Conservation (phyloP, 1,140 invertebrate species). For the Drosophila lacertosa region DNA sequence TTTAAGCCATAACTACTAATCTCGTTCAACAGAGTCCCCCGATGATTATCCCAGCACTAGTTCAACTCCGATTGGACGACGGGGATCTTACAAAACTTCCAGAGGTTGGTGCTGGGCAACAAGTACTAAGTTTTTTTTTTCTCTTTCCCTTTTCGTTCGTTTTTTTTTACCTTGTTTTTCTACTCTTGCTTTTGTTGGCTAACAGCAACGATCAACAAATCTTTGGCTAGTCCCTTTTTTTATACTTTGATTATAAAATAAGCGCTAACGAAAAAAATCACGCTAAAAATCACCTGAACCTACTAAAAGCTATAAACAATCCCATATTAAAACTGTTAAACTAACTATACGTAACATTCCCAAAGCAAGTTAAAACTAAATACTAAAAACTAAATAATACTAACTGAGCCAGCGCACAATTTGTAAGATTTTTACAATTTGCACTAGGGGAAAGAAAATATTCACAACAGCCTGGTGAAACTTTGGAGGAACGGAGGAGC, state of each 20-base stretch:
- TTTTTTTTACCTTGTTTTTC: too few relatives aligned
- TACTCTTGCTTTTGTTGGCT: slow-evolving; percentile 38
- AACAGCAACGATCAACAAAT: slow-evolving; percentile 2
- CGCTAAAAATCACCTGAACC: slow-evolving; percentile 28
- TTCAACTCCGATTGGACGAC: slow-evolving; percentile 87
- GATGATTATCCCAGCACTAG: slow-evolving; percentile 87
- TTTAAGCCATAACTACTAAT: slow-evolving; percentile 72
- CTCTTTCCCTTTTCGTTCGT: slow-evolving; percentile 6
- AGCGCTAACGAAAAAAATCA: slow-evolving; percentile 24
- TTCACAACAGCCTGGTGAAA: slow-evolving; percentile 8
- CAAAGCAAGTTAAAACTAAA: slow-evolving; percentile 6
- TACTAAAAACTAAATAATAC: slow-evolving; percentile 17
- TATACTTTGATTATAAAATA: background rate
- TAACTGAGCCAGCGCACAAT: slow-evolving; percentile 21
- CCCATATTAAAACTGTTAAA: too few relatives aligned
- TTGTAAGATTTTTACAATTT: too few relatives aligned
- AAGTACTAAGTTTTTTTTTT: slow-evolving; percentile 31
- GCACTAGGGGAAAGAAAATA: slow-evolving; percentile 30
- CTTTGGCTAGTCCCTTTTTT: background rate
- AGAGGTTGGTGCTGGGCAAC: slow-evolving; percentile 88
- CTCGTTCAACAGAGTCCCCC: slow-evolving; percentile 88
- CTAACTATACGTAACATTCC: slow-evolving; percentile 13
- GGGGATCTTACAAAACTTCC: slow-evolving; percentile 94
- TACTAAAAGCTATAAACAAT: slow-evolving; percentile 13
- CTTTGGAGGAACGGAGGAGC: too few relatives aligned